phyloP scores from a whole-genome alignment of 2,113 vertebrate genomes.

The Lampris megalopsis region DNA sequence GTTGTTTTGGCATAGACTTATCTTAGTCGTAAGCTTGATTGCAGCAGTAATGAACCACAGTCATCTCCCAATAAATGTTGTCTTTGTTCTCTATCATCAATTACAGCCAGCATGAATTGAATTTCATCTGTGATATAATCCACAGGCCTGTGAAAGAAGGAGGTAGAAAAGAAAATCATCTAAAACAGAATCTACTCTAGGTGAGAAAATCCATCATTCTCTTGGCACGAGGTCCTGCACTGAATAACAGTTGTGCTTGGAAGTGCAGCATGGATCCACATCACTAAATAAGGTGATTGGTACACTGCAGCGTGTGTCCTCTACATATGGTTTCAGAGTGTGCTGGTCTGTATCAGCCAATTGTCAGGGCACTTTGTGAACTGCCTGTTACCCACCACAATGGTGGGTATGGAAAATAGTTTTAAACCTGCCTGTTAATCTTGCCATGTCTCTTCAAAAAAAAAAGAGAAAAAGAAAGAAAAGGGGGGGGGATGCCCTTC shows the following conservation, averaged over 20 bases:
- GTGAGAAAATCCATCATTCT: not conserved
- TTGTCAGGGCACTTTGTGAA: constrained; percentile 41
- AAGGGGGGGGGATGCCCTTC: not conserved
- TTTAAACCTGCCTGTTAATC: constrained; percentile 20
- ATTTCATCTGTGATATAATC: not conserved
- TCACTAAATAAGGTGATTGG: constrained; percentile 58
- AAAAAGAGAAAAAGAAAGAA: not conserved
- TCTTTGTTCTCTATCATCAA: too few relatives aligned
- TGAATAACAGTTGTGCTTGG: not conserved
- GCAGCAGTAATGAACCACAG: too few relatives aligned
- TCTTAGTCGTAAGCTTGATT: too few relatives aligned
- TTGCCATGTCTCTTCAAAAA: not conserved
- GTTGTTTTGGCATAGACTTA: too few relatives aligned
- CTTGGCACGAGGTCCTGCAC: not conserved
- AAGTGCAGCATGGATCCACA: constrained; percentile 8
- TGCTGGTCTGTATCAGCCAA: constrained; percentile 57
- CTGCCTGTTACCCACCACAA: constrained; percentile 26
- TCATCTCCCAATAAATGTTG: too few relatives aligned
- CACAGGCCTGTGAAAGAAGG: not conserved
- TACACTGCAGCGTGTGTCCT: constrained; percentile 2
- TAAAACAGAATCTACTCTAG: not conserved
- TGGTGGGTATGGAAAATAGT: not conserved
- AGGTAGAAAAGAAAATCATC: not conserved
- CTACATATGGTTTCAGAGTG: constrained; percentile 9
- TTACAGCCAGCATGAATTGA: not conserved